These are phyloP conservation scores for Bucorvus abyssinicus DNA, from an alignment of 2,797 vertebrate species.

Conservation along the genomic window DNA sequence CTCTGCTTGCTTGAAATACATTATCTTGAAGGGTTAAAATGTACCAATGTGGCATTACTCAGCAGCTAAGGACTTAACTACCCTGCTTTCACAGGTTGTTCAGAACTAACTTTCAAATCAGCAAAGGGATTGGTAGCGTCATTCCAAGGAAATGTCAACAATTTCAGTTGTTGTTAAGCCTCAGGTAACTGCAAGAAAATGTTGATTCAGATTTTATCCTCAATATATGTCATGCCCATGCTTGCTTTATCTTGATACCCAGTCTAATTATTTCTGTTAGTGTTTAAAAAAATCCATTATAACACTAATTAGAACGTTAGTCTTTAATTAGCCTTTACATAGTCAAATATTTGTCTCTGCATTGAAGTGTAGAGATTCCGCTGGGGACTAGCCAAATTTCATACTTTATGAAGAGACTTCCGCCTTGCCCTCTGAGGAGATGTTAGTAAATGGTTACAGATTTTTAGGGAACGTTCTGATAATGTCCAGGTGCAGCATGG, in stretches of 20 bases:
- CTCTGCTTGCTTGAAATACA: not conserved
- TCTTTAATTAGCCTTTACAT: slow-evolving; percentile 26
- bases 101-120: not conserved
- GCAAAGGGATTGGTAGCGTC: not conserved
- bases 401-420: not conserved
- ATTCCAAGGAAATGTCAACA: rapidly evolving
- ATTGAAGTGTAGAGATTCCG: not conserved
- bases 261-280: slow-evolving; percentile 37
- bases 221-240: not conserved
- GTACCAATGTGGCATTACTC: not conserved
- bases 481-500: not conserved
- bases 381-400: not conserved
- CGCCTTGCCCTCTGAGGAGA: not conserved
- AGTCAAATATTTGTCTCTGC: slow-evolving; percentile 28
- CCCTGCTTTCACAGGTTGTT: not conserved
- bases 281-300: slow-evolving; percentile 13
- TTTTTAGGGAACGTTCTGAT: not conserved
- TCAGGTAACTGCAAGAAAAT: not conserved
- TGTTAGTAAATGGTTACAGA: not conserved
- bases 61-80: not conserved
- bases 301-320: not conserved
- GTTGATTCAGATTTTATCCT: not conserved
- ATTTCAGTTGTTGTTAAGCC: not conserved
- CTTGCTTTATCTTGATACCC: not conserved
- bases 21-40: not conserved